Percentiles rank a stretch among this genome's conserved stretches.
These are phyloP conservation scores for Diploscapter pachys DNA, from an alignment of 1,140 invertebrate species.

Conservation along the genomic window DNA sequence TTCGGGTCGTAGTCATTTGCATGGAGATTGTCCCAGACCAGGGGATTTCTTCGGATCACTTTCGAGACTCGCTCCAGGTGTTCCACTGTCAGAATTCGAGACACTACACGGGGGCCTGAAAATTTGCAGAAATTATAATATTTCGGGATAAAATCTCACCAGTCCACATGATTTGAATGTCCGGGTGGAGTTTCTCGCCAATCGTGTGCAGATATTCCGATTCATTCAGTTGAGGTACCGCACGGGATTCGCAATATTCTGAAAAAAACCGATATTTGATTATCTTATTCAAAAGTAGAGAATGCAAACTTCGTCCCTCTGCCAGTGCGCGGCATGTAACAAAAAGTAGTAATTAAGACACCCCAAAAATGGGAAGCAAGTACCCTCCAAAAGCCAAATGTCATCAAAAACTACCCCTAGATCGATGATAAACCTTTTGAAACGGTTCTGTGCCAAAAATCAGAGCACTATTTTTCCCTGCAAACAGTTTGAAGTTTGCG, in stretches of 20 bases:
- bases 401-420: too few species aligned
- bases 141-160: slow-evolving; percentile 62
- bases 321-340: too few species aligned
- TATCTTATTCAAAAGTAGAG: neutral
- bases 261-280: slow-evolving; percentile 31
- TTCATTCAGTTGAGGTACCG: slow-evolving; percentile 71
- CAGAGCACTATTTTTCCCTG: too few species aligned
- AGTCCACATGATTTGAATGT: slow-evolving; percentile 97
- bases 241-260: slow-evolving; percentile 90
- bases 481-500: too few species aligned
- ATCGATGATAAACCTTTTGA: too few species aligned
- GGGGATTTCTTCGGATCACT: slow-evolving; percentile 79
- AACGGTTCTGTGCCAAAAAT: too few species aligned
- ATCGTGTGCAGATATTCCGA: slow-evolving; percentile 94
- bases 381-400: too few species aligned
- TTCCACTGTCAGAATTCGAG: slow-evolving; percentile 79
- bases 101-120: slow-evolving; percentile 86
- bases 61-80: slow-evolving; percentile 88
- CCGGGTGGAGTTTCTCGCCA: slow-evolving; percentile 83
- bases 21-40: slow-evolving; percentile 99
- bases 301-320: too few species aligned
- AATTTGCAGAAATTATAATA: slow-evolving; percentile 40
- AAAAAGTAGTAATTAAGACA: too few species aligned
- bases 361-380: too few species aligned
- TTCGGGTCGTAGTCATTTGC: slow-evolving; percentile 99